Evolutionary conservation across 2,797 vertebrate species (phyloP).

Genomic region (Spinus olivaceus): DNA sequence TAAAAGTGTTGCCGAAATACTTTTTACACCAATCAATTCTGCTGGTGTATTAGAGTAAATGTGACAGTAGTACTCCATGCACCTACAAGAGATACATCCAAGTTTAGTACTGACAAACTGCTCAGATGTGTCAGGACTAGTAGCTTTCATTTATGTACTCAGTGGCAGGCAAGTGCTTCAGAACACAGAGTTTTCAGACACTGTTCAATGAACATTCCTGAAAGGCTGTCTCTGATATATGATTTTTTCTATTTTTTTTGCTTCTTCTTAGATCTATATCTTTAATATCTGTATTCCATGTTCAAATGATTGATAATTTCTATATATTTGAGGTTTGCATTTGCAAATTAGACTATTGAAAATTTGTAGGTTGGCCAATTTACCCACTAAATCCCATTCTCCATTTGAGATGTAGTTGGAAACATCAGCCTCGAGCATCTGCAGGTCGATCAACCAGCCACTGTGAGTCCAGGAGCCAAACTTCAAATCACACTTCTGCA

Average conservation of each 20-base stretch:
- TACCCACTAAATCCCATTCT: constrained; percentile 93
- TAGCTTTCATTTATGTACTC: not conserved
- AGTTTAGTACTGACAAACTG: not conserved
- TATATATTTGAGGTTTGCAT: not conserved
- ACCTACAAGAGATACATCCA: not conserved
- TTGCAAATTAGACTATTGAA: not conserved
- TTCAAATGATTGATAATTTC: not conserved
- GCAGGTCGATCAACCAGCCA: constrained; percentile 89
- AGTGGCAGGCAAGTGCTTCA: not conserved
- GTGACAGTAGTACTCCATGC: not conserved
- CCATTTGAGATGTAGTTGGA: constrained; percentile 91
- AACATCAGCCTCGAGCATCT: constrained; percentile 89
- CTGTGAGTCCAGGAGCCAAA: constrained; percentile 94
- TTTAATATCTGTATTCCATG: not conserved
- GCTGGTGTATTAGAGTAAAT: not conserved
- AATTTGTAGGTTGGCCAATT: not conserved
- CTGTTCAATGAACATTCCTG: not conserved
- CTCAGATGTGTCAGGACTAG: not conserved
- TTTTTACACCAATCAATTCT: not conserved
- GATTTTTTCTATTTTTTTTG: not conserved
- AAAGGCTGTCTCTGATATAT: not conserved
- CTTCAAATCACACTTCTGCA: constrained; percentile 91
- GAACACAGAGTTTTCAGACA: not conserved
- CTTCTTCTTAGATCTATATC: not conserved
- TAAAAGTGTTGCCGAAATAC: not conserved